phyloP scores from a whole-genome alignment of 2,113 vertebrate genomes.

The Syngnathus typhle region DNA sequence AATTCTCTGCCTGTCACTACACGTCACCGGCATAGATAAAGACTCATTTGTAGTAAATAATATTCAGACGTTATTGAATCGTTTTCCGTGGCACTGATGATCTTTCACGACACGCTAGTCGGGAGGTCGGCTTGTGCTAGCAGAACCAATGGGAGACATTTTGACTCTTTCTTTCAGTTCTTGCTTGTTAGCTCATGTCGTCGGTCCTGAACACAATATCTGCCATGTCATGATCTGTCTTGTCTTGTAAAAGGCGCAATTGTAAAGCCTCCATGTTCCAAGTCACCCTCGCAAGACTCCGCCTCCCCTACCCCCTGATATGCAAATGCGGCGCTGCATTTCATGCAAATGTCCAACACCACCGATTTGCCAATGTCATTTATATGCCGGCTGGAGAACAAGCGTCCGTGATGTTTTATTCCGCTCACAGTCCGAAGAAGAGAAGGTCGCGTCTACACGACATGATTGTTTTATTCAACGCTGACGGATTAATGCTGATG shows the following conservation, averaged over 20 bases:
- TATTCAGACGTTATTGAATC: too few species aligned
- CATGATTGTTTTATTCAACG: conserved; percentile 50
- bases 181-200: not conserved
- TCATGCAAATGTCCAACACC: conserved; percentile 49
- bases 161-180: conserved; percentile 3
- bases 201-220: conserved; percentile 1
- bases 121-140: not conserved
- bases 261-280: not conserved
- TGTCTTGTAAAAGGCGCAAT: conserved; percentile 23
- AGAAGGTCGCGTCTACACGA: conserved; percentile 34
- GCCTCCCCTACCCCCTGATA: conserved; percentile 13
- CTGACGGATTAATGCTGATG: conserved; percentile 33
- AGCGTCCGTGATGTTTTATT: conserved; percentile 52
- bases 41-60: too few species aligned
- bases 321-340: conserved; percentile 35
- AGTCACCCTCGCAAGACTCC: not conserved
- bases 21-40: too few species aligned
- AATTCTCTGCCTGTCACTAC: too few species aligned
- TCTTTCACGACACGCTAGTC: not conserved
- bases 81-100: too few species aligned
- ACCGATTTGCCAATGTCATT: conserved; percentile 50
- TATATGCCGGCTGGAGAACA: conserved; percentile 43
- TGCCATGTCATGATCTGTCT: conserved; percentile 22
- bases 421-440: conserved; percentile 31
- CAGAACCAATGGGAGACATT: not conserved